These are phyloP conservation scores for Neodiprion pinetum DNA, from an alignment of 1,140 invertebrate genomes.

Conservation along the genomic window DNA sequence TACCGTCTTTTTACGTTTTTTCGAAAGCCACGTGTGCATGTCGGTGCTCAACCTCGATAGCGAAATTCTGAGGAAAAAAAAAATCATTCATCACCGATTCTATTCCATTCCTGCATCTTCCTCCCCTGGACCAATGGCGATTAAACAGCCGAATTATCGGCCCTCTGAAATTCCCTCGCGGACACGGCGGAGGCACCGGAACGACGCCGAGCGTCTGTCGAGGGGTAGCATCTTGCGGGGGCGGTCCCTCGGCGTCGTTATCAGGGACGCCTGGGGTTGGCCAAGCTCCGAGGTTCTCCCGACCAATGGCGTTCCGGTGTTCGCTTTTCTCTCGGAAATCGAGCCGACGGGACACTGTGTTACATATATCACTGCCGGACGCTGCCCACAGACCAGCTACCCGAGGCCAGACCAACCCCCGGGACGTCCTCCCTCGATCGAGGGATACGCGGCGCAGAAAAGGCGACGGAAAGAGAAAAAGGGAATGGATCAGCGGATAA, in stretches of 20 bases:
- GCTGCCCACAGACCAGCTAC: conserved; percentile 24
- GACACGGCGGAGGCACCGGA: not conserved
- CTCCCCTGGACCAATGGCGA: no score
- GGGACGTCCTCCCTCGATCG: not conserved
- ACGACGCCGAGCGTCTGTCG: conserved; percentile 3
- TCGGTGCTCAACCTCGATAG: no score
- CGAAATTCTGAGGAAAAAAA: no score
- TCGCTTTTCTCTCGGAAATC: conserved; percentile 47
- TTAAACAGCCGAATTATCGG: no score
- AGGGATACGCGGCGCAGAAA: not conserved
- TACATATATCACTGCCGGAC: conserved; percentile 31
- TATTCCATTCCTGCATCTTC: no score
- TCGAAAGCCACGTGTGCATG: no score
- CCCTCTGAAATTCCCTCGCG: no score
- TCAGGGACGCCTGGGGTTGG: conserved; percentile 56
- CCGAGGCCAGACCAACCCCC: conserved; percentile 6
- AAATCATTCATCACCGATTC: no score
- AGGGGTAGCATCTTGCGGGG: conserved; percentile 55
- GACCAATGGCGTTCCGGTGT: conserved; percentile 58
- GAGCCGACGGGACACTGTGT: conserved; percentile 31
- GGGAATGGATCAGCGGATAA: not conserved
- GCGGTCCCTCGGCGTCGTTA: conserved; percentile 58
- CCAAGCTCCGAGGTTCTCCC: conserved; percentile 43
- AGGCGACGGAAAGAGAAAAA: not conserved
- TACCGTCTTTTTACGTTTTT: no score